phyloP scores from a whole-genome alignment of 35 echinoderm and acorn worm genomes.

The Ophiothrix spiculata region DNA sequence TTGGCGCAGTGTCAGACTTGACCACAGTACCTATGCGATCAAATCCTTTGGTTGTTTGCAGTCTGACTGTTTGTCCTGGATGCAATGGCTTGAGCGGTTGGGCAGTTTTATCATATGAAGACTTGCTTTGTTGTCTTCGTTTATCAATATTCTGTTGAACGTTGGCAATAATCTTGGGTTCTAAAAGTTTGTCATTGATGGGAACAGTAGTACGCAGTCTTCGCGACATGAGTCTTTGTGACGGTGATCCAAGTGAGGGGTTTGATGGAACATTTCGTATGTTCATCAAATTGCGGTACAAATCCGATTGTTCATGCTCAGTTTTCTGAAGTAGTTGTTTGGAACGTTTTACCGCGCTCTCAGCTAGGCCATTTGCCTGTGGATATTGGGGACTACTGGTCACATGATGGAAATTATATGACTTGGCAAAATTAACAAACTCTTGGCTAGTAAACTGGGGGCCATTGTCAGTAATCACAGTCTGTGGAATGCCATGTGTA shows the following conservation, averaged over 20 bases:
- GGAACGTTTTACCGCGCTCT: slow-evolving; percentile 17
- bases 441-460: background rate
- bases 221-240: slow-evolving; percentile 41
- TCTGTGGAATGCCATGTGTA: slow-evolving; percentile 25
- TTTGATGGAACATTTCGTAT: slow-evolving; percentile 24
- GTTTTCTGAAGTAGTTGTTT: slow-evolving; percentile 53
- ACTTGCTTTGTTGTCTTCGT: slow-evolving; percentile 12
- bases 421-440: slow-evolving; percentile 17
- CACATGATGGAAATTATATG: background rate
- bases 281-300: slow-evolving; percentile 54
- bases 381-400: background rate
- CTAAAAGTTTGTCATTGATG: too few species aligned
- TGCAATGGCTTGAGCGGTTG: slow-evolving; percentile 23
- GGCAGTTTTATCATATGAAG: slow-evolving; percentile 40
- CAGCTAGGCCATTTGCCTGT: slow-evolving; percentile 23
- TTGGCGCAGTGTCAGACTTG: background rate
- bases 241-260: slow-evolving; percentile 30
- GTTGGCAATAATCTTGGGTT: background rate
- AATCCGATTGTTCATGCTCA: slow-evolving; percentile 24
- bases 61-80: slow-evolving; percentile 34
- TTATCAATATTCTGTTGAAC: background rate
- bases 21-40: slow-evolving; percentile 36
- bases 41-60: slow-evolving; percentile 47
- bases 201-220: slow-evolving; percentile 33
- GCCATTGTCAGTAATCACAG: slow-evolving; percentile 26